A percentile compares a stretch with the other conserved stretches of the same genome.
Evolutionary conservation across 2,888 invertebrate species (phyloP).

Genomic region (Piscicola geometra): DNA sequence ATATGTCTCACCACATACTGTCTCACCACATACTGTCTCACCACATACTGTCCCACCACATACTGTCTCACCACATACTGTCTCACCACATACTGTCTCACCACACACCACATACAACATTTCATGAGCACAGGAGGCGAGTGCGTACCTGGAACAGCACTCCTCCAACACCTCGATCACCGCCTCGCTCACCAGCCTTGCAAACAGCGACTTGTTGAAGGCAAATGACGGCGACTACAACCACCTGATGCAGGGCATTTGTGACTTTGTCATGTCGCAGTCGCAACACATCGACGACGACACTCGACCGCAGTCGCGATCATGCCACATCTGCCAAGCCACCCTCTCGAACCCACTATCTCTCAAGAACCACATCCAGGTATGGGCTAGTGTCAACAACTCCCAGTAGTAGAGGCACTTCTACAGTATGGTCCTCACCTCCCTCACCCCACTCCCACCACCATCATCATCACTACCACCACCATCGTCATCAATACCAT

Average conservation of each 20-base stretch:
- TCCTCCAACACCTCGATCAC: background rate
- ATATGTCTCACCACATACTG: too few relatives aligned
- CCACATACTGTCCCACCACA: too few relatives aligned
- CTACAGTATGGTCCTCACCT: too few relatives aligned
- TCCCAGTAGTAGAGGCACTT: too few relatives aligned
- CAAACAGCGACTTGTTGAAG: background rate
- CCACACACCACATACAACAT: too few relatives aligned
- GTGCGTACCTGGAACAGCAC: conserved; percentile 1
- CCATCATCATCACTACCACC: too few relatives aligned
- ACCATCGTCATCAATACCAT: too few relatives aligned
- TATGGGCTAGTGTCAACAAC: too few relatives aligned
- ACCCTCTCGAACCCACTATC: conserved; percentile 35
- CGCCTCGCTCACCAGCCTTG: background rate
- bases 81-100: background rate
- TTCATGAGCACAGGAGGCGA: background rate
- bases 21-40: too few relatives aligned
- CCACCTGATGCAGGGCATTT: conserved; percentile 27
- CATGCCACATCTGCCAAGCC: conserved; percentile 39
- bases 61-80: background rate
- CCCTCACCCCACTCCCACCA: too few relatives aligned
- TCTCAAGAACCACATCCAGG: conserved; percentile 38
- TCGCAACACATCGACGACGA: conserved; percentile 23
- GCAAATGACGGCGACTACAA: background rate
- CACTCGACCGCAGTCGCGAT: background rate
- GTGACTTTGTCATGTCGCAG: conserved; percentile 34